Base-by-base conservation (phyloP, 2,888 invertebrate genomes). In the Clusia tigrina region DNA sequence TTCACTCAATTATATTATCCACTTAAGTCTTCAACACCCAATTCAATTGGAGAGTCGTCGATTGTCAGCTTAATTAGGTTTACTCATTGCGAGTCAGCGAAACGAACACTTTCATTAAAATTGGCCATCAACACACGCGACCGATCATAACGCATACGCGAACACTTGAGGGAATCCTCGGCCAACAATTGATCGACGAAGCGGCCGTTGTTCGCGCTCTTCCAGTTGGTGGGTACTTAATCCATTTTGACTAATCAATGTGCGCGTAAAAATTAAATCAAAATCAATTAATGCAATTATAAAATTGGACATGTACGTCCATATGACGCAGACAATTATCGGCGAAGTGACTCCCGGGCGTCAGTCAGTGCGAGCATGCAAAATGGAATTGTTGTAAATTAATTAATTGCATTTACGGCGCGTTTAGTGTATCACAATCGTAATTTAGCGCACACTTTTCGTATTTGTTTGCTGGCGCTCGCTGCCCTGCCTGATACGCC, bases 201-300 rank as follows among this genome's bases (percentile, higher is more conserved):
- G 51, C 48, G 37, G 54, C 32, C 55, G 15, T n/a, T n/a, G n/a
- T n/a, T 61, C 67, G 84, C 81, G 18, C 85, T 84, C 73, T 86
- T 89, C 81, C 91, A 89, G 91, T 87, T 62, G n/a, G n/a, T n/a
- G 77, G 55, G 60, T 62, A 66, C 64, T 69, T 76, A 73, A 77
- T 74, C 74, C 79, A 73, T 74, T 73, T 70, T 66, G 62, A 48
- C 68, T 73, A 74, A 78, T 74, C 71, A 71, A 73, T 68, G 68
- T 67, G 77, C 77, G 78, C 74, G 68, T 71, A 61, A 72, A 73
- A 73, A 71, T 68, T 69, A 71, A 76, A 72, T 79, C 74, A 71
- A 73, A 78, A 69, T 74, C 70, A 79, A 78, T 78, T 80, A 73
- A 72, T 67, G 63, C 67, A 65, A 63, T 65, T 66, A 37, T 12